Evolutionary conservation across 2,888 invertebrate genomes (phyloP).

Genomic region (Athrips mouffetella): DNA sequence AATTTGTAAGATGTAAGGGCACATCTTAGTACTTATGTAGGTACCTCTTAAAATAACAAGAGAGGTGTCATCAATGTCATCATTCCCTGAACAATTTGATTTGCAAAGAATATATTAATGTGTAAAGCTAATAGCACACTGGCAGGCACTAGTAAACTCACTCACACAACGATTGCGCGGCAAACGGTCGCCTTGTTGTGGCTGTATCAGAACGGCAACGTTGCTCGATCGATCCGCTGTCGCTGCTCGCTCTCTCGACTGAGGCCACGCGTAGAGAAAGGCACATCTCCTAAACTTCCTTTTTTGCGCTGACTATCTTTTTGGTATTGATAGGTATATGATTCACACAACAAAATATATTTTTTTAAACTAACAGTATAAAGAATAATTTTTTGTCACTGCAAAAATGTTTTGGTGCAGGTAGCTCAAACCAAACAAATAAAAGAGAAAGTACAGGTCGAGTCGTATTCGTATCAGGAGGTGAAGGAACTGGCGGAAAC

Average conservation of each 20-base stretch:
- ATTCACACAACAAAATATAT: too few relatives aligned
- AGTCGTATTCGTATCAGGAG: too few relatives aligned
- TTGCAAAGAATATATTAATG: slow-evolving; percentile 58
- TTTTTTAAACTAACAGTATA: too few relatives aligned
- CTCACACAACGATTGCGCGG: neutral
- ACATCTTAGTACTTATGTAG: too few relatives aligned
- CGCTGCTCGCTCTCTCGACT: slow-evolving; percentile 7
- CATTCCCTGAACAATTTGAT: slow-evolving; percentile 59
- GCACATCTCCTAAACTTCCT: slow-evolving; percentile 32
- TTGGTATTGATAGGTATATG: neutral
- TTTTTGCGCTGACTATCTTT: slow-evolving; percentile 16
- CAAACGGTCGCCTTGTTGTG: slow-evolving; percentile 18
- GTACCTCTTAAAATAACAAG: too few relatives aligned
- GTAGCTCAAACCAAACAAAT: too few relatives aligned
- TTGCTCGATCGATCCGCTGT: slow-evolving; percentile 61
- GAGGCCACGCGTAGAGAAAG: slow-evolving; percentile 28
- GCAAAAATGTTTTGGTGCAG: too few relatives aligned
- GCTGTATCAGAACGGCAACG: slow-evolving; percentile 61
- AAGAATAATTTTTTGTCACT: too few relatives aligned
- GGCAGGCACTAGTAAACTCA: neutral
- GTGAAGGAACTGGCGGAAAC: too few relatives aligned
- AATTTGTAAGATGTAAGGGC: too few relatives aligned
- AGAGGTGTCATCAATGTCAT: slow-evolving; percentile 54
- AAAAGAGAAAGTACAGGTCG: too few relatives aligned
- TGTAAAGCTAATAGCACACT: neutral